A percentile compares a stretch with the other conserved stretches of the same genome.
Conservation (phyloP, 2,888 invertebrate species). For the Cryptophagus acutangulus region DNA sequence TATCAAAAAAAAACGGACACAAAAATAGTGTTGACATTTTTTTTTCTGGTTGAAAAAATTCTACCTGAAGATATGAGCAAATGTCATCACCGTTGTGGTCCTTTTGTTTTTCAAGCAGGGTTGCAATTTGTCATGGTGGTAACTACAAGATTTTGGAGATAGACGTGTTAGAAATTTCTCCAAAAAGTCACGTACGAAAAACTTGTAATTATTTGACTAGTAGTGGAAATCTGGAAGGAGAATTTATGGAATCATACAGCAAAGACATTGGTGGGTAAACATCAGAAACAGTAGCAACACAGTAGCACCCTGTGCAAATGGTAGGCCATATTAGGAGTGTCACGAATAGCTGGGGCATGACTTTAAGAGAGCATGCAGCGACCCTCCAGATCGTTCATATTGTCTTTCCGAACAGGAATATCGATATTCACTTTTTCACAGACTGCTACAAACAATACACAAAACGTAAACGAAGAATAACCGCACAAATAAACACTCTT, state of each 20-base stretch:
- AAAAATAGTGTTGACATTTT: conserved; percentile 4
- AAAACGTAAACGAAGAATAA: conserved; percentile 9
- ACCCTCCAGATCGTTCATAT: conserved; percentile 13
- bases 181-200: too few relatives aligned
- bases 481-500: too few relatives aligned
- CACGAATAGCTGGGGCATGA: conserved; percentile 18
- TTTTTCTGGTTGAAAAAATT: background rate
- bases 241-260: too few relatives aligned
- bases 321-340: conserved; percentile 21
- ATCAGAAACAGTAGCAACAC: conserved; percentile 21
- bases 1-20: background rate
- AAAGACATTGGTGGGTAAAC: too few relatives aligned
- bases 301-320: conserved; percentile 15
- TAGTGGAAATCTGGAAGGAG: too few relatives aligned
- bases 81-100: background rate
- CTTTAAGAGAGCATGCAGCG: conserved; percentile 12
- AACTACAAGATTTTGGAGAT: too few relatives aligned
- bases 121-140: conserved; percentile 6
- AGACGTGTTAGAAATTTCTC: too few relatives aligned
- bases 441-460: conserved; percentile 11
- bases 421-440: conserved; percentile 13
- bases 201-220: too few relatives aligned
- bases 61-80: conserved; percentile 5
- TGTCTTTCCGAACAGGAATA: conserved; percentile 10
- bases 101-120: conserved; percentile 3